phyloP scores from a whole-genome alignment of 1,140 invertebrate genomes.

The Chelonus insularis region DNA sequence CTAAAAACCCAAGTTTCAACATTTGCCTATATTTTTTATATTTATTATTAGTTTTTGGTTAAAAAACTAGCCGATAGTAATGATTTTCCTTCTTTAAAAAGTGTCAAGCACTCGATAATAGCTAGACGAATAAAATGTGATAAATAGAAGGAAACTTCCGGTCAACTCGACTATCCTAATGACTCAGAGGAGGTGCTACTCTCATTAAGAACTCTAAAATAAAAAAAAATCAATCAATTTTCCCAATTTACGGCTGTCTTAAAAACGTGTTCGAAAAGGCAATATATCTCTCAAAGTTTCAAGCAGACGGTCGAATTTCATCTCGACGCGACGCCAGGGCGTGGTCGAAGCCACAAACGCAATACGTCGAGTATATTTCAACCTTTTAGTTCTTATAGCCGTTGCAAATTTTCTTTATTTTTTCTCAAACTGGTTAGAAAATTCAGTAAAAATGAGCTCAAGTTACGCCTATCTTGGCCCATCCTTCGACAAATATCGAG shows the following conservation, averaged over 20 bases:
- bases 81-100: too few species aligned
- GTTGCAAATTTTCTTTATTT: slow-evolving; percentile 38
- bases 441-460: slow-evolving; percentile 9
- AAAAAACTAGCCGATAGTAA: too few species aligned
- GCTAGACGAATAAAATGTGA: too few species aligned
- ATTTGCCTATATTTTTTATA: too few species aligned
- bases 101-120: too few species aligned
- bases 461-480: too few species aligned
- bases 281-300: slow-evolving; percentile 29
- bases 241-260: not conserved
- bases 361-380: slow-evolving; percentile 9
- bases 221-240: slow-evolving; percentile 22
- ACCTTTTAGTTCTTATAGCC: slow-evolving; percentile 20
- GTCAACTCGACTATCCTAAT: too few species aligned
- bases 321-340: slow-evolving; percentile 44
- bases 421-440: slow-evolving; percentile 1
- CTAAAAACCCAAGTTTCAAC: too few species aligned
- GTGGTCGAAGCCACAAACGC: slow-evolving; percentile 34
- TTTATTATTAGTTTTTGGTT: too few species aligned
- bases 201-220: slow-evolving; percentile 16
- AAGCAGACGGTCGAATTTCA: slow-evolving; percentile 44
- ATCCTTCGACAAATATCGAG: too few species aligned
- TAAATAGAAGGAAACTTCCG: too few species aligned
- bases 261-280: slow-evolving; percentile 21
- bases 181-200: not conserved